Percentiles rank a stretch among this genome's conserved stretches.
Conservation (phyloP, 2,888 invertebrate species). For the Macrosiphum euphorbiae region DNA sequence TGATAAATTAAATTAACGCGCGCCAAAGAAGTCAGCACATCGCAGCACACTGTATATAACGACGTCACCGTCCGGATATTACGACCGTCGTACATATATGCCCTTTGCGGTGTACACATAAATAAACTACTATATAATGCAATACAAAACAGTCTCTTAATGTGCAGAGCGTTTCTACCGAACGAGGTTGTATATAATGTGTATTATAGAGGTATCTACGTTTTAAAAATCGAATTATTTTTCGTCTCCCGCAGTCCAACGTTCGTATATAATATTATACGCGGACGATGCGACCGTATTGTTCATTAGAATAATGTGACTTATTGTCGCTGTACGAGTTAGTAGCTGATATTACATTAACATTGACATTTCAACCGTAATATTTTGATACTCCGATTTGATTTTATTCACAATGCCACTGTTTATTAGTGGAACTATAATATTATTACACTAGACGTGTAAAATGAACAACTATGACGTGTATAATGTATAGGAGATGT, state of each 20-base stretch:
- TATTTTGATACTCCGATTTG: neutral
- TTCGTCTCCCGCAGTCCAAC: neutral
- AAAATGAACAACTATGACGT: neutral
- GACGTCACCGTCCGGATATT: slow-evolving; percentile 54
- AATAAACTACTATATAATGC: neutral
- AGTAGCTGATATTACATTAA: neutral
- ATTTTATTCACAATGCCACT: neutral
- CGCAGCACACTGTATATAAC: slow-evolving; percentile 15
- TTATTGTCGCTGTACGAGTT: too few relatives aligned
- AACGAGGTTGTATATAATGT: slow-evolving; percentile 4
- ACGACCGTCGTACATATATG: slow-evolving; percentile 11
- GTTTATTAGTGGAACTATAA: neutral
- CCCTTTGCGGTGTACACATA: neutral
- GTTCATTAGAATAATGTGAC: neutral
- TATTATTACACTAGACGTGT: neutral
- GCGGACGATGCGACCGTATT: neutral
- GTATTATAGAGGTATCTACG: neutral
- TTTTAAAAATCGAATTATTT: slow-evolving; percentile 3
- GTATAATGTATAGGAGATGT: neutral
- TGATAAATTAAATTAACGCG: slow-evolving; percentile 51
- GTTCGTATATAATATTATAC: neutral
- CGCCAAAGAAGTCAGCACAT: slow-evolving; percentile 27
- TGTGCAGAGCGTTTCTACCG: neutral
- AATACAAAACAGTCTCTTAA: neutral
- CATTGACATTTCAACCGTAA: neutral